Percentiles rank a stretch among this genome's conserved stretches.
These are phyloP conservation scores for Orestias chungarensis DNA, from an alignment of 2,797 vertebrate species.

Conservation along the genomic window DNA sequence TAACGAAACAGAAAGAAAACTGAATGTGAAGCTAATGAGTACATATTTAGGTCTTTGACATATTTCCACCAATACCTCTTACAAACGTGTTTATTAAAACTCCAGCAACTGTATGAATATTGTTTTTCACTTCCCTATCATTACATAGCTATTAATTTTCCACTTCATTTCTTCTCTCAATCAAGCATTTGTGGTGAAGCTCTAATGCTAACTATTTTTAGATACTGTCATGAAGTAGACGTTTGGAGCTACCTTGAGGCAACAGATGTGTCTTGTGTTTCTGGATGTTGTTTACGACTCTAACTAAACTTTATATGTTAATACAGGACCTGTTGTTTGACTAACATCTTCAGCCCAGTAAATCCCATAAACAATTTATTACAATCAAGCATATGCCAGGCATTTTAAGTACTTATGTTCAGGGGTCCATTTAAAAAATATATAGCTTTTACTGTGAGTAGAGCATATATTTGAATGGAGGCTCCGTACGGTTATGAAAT, in stretches of 20 bases:
- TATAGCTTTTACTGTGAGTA: no score
- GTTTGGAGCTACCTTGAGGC: constrained; percentile 58
- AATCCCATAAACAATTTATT: constrained; percentile 9
- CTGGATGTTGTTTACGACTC: constrained; percentile 59
- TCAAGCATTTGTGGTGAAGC: constrained; percentile 8
- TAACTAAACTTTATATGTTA: constrained; percentile 53
- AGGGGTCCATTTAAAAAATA: no score
- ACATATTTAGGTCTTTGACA: no score
- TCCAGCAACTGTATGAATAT: constrained; percentile 5
- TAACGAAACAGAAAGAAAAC: neutral
- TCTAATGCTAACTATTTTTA: constrained; percentile 42
- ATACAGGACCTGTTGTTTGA: constrained; percentile 62
- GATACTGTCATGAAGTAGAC: constrained; percentile 53
- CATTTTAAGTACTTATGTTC: neutral
- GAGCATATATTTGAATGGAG: no score
- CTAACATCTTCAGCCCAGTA: constrained; percentile 28
- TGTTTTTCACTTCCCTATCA: neutral
- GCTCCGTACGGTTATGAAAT: no score
- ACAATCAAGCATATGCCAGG: constrained; percentile 5
- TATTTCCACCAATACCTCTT: no score
- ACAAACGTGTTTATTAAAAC: no score
- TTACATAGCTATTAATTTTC: constrained; percentile 13
- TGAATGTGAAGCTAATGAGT: no score
- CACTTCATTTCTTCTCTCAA: constrained; percentile 10
- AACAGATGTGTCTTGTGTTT: constrained; percentile 28